A percentile compares a stretch with the other conserved stretches of the same genome.
Evolutionary conservation across 30 jellyfish, hydroid and myxozoan species (phyloP).

Genomic region (Pseudorhiza aurosa): DNA sequence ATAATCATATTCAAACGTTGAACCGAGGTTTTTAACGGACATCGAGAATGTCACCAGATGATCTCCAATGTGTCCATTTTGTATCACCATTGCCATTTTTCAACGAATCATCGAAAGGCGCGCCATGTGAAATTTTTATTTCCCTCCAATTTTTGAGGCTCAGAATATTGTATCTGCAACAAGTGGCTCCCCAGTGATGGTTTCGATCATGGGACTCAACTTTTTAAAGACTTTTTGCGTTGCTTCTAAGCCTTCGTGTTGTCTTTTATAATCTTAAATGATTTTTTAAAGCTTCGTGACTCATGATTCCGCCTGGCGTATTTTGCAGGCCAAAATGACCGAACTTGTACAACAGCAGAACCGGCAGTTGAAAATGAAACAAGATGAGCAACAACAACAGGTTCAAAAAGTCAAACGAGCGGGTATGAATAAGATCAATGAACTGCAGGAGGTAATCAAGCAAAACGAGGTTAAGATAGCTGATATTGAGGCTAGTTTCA

Average conservation of each 20-base stretch:
- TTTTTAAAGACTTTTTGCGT: no score
- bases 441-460: conserved; percentile 79
- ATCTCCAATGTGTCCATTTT: no score
- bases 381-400: conserved; percentile 82
- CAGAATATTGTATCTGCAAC: no score
- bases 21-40: no score
- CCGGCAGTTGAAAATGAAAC: conserved; percentile 72
- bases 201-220: background rate
- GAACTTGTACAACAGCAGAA: conserved; percentile 75
- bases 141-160: no score
- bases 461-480: conserved; percentile 73
- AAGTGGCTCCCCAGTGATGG: background rate
- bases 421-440: conserved; percentile 59
- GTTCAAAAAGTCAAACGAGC: conserved; percentile 75
- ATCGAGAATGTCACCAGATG: no score
- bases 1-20: no score
- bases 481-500: conserved; percentile 67
- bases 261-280: no score
- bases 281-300: no score
- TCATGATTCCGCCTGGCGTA: background rate
- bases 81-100: no score
- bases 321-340: conserved; percentile 58
- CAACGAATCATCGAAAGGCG: no score
- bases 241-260: background rate
- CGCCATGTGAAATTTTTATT: no score